Evolutionary conservation across 2,888 invertebrate genomes (phyloP).

Genomic region (Polymixis lichenea): DNA sequence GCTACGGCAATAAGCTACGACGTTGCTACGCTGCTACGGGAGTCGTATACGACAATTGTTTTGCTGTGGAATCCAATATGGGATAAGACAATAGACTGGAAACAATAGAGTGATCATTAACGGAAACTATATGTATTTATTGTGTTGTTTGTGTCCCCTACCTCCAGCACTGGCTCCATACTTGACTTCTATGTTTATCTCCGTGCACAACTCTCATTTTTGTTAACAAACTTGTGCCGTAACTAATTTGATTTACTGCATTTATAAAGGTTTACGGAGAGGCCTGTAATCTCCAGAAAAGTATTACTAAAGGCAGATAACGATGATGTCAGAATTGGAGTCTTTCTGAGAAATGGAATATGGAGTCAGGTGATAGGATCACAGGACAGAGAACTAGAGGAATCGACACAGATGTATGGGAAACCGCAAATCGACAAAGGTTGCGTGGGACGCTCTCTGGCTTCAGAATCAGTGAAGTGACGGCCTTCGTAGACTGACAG

Average conservation of each 20-base stretch:
- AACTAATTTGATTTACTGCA: neutral
- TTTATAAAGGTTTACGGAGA: neutral
- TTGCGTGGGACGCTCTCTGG: neutral
- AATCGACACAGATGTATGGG: neutral
- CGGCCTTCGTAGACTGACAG: neutral
- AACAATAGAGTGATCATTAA: constrained; percentile 23
- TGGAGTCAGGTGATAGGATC: too few species aligned
- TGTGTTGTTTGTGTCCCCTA: constrained; percentile 1
- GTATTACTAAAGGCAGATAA: too few species aligned
- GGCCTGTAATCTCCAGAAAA: neutral
- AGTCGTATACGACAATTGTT: neutral
- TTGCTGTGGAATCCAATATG: neutral
- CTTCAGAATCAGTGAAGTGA: too few species aligned
- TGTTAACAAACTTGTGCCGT: neutral
- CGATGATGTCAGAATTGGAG: neutral
- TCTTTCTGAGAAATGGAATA: neutral
- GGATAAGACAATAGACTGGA: too few species aligned
- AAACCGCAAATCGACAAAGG: neutral
- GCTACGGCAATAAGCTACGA: neutral
- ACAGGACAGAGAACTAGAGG: too few species aligned
- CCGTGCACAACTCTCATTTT: neutral
- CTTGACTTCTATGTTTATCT: neutral
- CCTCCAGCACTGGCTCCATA: neutral
- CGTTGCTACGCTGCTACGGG: constrained; percentile 10
- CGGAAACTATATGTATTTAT: neutral